Base-by-base conservation (phyloP, 2,888 invertebrate species). In the Drosophila mimetica region DNA sequence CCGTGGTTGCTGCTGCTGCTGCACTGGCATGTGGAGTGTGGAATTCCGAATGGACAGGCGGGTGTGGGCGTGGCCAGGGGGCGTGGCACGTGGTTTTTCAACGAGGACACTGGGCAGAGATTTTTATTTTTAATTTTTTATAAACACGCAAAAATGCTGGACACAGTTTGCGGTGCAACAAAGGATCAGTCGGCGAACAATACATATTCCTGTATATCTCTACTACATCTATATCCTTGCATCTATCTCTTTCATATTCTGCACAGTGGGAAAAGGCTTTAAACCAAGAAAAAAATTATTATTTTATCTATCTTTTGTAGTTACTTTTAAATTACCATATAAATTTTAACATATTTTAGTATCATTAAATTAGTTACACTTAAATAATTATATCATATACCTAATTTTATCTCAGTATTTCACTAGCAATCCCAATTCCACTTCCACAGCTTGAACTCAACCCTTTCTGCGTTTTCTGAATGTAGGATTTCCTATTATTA, bases 81-180 rank as follows among this genome's bases (percentile, higher is more conserved):
- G 59, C 54, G 46, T 64, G 70, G 65, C 54, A 46, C n/a, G 44
- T 20, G 66, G 28, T 36, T 57, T 51, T 32, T 30, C 30, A 61
- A 59, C 60, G 39, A 37, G 52, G 48, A 37, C 52, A 37, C 44
- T 14, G 18, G 16, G 28, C 71, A 70, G 67, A 64, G 81, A 79
- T 80, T 76, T 77, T 54, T 60, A 63, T 70, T 71, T 77, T 82
- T 59, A 74, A 82, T 82, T 85, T 82, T 82, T 82, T 74, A 85
- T 85, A 79, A 82, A 69, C 83, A 82, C 83, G 76, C 86, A 82
- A 77, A 82, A 85, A 81, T 70, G 48, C 58, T 76, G 67, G 70
- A 85, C 46, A 61, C 61, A 50, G 52, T 61, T 61, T 70, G 61
- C 67, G 67, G 44, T 53, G 37, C 42, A 30, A 28, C 70, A 69